Evolutionary conservation across 2,797 vertebrate genomes (phyloP), one percentile per base, ranked within the genome.

Genomic region (Bucorvus abyssinicus): DNA sequence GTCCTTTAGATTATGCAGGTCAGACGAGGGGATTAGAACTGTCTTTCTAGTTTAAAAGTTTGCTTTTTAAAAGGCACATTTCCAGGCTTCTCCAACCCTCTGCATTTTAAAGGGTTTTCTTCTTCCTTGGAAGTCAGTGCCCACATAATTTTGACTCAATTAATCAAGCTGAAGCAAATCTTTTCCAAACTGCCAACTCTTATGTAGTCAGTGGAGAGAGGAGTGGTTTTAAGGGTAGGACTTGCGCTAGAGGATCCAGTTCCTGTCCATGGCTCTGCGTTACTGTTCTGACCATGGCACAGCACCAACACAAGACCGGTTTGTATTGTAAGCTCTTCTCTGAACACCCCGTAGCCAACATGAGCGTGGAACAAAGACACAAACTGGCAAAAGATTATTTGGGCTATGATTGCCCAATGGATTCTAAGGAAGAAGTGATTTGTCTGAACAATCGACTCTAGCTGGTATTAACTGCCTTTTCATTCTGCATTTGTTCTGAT

Each of bases 271-370:
- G 64, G 55, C 74, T 50, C n/a, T 14, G 47, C 0, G 0, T 44
- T 34, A 9, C 22, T 0, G 2, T 32, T 42, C 32, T 67, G 59
- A 12, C 59, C 16, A 0, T 5, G 24, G 49, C 6, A 3, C 9
- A 4, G 17, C 45, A 17, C 9, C 38, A 40, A 40, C 38, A 40
- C 38, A 12, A 40, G 38, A 1, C 22, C 30, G 40, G 19, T 49
- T 30, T 45, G 22, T 40, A 6, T 24, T 61, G 27, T 30, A 20
- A 50, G 38, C 44, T 53, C 26, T 68, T 57, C 60, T 73, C 42
- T 24, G 22, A 55, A 42, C 32, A 16, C 29, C 24, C 18, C 2
- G 0, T 16, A 59, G 36, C 23, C 30, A n/a, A 15, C 23, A 1
- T 18, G 29, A 27, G 24, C 10, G 34, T 69, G 29, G 47, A 59